A percentile compares a stretch with the other conserved stretches of the same genome.
These are phyloP conservation scores for Orchesella cincta DNA, from an alignment of 1,140 invertebrate species.

Conservation along the genomic window DNA sequence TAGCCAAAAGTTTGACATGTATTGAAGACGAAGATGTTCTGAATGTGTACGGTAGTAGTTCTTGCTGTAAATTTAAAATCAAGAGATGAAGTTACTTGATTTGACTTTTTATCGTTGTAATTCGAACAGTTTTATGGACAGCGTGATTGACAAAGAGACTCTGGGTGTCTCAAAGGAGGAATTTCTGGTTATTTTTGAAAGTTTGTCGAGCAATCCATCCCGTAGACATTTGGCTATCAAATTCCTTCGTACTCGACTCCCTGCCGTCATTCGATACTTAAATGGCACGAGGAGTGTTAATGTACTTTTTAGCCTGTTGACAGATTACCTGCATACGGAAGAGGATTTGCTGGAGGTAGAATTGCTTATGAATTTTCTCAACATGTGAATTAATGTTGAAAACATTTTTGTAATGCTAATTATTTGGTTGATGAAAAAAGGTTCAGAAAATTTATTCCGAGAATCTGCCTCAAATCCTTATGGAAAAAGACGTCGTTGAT, in stretches of 20 bases:
- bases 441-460: not conserved
- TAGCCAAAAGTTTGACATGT: slow-evolving; percentile 1
- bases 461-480: not conserved
- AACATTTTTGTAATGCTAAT: too few relatives aligned
- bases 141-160: slow-evolving; percentile 1
- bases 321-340: slow-evolving; percentile 23
- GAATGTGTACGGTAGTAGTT: not conserved
- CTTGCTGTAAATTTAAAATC: too few relatives aligned
- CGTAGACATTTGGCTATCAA: not conserved
- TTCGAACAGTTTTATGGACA: not conserved
- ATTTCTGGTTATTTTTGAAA: slow-evolving; percentile 21
- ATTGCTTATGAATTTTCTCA: not conserved
- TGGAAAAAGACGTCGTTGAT: not conserved
- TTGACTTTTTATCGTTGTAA: too few relatives aligned
- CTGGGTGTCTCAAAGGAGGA: slow-evolving; percentile 16
- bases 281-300: not conserved
- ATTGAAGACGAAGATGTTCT: slow-evolving; percentile 1
- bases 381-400: not conserved
- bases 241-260: slow-evolving; percentile 10
- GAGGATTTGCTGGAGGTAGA: slow-evolving; percentile 24
- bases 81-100: too few relatives aligned
- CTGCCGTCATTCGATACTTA: not conserved
- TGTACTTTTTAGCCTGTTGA: not conserved
- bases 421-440: not conserved
- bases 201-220: slow-evolving; percentile 10